Evolutionary conservation across 2,888 invertebrate species (phyloP), one percentile per base, ranked within the genome.

Genomic region (Gymnocheta viridis): DNA sequence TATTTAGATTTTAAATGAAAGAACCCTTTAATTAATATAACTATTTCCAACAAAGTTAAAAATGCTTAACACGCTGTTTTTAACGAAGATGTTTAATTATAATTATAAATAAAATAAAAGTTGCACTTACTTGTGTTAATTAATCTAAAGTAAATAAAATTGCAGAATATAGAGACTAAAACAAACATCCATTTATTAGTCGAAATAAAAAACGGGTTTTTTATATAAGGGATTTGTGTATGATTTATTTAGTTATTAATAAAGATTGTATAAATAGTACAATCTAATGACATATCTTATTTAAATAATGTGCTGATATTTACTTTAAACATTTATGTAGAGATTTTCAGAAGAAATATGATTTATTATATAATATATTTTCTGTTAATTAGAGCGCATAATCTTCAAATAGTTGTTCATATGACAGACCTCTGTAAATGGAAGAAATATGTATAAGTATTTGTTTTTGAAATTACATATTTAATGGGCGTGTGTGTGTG

Each of bases 381-480:
- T 70, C 47, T 54, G 47, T 67, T 44, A 49, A 67, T 86, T 85
- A 87, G 64, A 91, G 88, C 87, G 89, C 91, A 86, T 88, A 91
- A 73, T 91, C 88, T 87, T 87, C 88, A 88, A 89, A 89, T 87
- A 90, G 88, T 85, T 89, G 88, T 86, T 90, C 88, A 88, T 87
- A 89, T 87, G 89, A 88, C 86, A 89, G 88, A 85, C 88, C 89
- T 87, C 88, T 91, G 91, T 83, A 90, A 88, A 88, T 89, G 89
- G 89, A 90, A 83, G 80, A 81, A 82, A 82, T 77, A 73, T 47
- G 60, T 60, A 47, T 47, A 19, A 35, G 12, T 72, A 47, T 56
- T 56, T 83, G 17, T 74, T 54, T 54, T 41, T 44, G 1, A n/a
- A 14, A 54, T 60, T 60, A 44, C n/a, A 54, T 67, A 47, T 19